Conservation (phyloP, 2,888 invertebrate species). For the Pyrrhia umbra region DNA sequence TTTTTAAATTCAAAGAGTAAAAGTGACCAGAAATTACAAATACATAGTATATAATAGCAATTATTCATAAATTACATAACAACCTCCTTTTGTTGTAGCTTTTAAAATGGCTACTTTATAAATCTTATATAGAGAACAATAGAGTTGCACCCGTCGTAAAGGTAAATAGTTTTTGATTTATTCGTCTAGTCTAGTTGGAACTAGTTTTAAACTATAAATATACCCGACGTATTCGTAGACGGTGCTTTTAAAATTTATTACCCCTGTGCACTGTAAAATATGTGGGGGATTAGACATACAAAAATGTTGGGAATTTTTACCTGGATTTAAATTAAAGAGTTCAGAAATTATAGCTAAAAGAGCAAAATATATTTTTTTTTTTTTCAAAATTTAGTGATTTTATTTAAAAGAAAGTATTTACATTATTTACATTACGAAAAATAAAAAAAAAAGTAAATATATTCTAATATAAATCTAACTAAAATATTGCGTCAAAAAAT, state of each 20-base stretch:
- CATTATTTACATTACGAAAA: no score
- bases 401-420: no score
- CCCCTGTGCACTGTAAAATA: constrained; percentile 43
- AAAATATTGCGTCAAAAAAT: no score
- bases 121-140: background rate
- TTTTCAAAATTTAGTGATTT: no score
- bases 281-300: constrained; percentile 34
- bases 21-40: no score
- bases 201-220: constrained; percentile 52
- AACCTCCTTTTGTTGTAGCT: background rate
- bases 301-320: constrained; percentile 42
- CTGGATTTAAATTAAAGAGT: constrained; percentile 13
- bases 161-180: constrained; percentile 43
- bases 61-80: no score
- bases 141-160: constrained; percentile 15
- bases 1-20: no score
- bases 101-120: background rate
- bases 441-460: no score
- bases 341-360: constrained; percentile 6
- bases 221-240: constrained; percentile 19
- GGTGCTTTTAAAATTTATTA: constrained; percentile 50
- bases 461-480: no score
- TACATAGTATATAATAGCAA: no score
- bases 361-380: background rate
- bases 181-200: constrained; percentile 29